Evolutionary conservation across 2,888 invertebrate genomes (phyloP).

Genomic region (Microctonus aethiopoides): DNA sequence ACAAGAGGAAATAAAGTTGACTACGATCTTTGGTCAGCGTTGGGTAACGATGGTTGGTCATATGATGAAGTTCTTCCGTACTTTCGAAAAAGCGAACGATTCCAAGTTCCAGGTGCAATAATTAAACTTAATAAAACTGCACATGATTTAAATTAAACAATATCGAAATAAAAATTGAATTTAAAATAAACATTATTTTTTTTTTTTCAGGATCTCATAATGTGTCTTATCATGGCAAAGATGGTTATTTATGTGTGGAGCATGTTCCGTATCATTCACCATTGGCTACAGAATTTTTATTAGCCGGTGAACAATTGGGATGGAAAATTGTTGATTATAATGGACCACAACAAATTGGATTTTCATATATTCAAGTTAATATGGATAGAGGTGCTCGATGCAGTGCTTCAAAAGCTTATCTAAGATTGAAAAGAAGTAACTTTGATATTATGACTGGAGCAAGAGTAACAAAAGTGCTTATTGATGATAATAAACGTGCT

Average conservation of each 20-base stretch:
- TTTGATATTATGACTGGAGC: conserved; percentile 59
- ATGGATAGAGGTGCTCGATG: conserved; percentile 69
- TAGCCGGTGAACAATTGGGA: conserved; percentile 63
- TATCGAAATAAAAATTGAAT: not conserved
- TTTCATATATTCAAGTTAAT: conserved; percentile 70
- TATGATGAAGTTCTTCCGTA: conserved; percentile 45
- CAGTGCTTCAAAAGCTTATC: conserved; percentile 71
- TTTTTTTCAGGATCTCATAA: conserved; percentile 71
- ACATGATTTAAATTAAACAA: not conserved
- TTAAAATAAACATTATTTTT: not conserved
- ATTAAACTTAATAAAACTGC: not conserved
- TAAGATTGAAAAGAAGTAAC: conserved; percentile 65
- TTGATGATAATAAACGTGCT: conserved; percentile 56
- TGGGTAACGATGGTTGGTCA: conserved; percentile 46
- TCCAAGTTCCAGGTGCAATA: conserved; percentile 39
- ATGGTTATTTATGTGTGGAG: conserved; percentile 64
- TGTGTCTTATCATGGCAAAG: conserved; percentile 61
- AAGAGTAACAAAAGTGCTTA: conserved; percentile 54
- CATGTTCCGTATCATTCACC: conserved; percentile 62
- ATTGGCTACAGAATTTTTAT: conserved; percentile 59
- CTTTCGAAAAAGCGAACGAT: conserved; percentile 43
- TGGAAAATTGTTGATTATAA: conserved; percentile 65
- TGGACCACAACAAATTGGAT: conserved; percentile 69
- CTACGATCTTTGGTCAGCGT: conserved; percentile 43
- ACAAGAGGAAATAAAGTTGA: conserved; percentile 50